A percentile compares a stretch with the other conserved stretches of the same genome.
These are phyloP conservation scores for Holothuria glaberrima DNA, from an alignment of 35 echinoderm and acorn worm species.

Conservation along the genomic window DNA sequence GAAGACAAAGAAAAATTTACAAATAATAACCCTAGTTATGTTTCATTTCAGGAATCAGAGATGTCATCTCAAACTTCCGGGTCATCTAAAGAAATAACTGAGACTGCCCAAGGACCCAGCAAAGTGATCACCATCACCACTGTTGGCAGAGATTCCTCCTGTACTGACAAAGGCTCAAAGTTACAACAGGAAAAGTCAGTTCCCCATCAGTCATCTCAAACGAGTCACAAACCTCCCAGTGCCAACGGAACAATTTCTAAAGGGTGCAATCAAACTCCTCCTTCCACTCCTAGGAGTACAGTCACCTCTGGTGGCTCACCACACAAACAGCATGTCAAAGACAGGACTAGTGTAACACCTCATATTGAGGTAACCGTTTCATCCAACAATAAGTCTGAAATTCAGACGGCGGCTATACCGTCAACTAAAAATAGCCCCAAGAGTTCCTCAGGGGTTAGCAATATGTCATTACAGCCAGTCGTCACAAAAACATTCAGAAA, in stretches of 20 bases:
- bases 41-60: constrained; percentile 85
- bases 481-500: constrained; percentile 31
- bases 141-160: not conserved
- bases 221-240: not conserved
- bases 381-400: constrained; percentile 55
- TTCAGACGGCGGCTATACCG: not conserved
- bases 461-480: constrained; percentile 28
- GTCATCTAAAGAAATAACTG: constrained; percentile 83
- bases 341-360: constrained; percentile 23
- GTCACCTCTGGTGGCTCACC: not conserved
- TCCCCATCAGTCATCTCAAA: not conserved
- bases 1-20: no score
- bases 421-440: constrained; percentile 1
- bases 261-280: constrained; percentile 41
- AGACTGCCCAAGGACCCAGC: constrained; percentile 17
- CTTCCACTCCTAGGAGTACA: not conserved
- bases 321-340: constrained; percentile 10
- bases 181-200: constrained; percentile 10
- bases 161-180: constrained; percentile 28
- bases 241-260: not conserved
- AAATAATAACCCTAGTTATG: no score
- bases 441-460: not conserved
- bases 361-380: constrained; percentile 49
- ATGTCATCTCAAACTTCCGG: constrained; percentile 83
- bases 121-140: not conserved